These are phyloP conservation scores for Pachyrhynchus sulphureomaculatus DNA, from an alignment of 1,140 invertebrate species.

Conservation along the genomic window DNA sequence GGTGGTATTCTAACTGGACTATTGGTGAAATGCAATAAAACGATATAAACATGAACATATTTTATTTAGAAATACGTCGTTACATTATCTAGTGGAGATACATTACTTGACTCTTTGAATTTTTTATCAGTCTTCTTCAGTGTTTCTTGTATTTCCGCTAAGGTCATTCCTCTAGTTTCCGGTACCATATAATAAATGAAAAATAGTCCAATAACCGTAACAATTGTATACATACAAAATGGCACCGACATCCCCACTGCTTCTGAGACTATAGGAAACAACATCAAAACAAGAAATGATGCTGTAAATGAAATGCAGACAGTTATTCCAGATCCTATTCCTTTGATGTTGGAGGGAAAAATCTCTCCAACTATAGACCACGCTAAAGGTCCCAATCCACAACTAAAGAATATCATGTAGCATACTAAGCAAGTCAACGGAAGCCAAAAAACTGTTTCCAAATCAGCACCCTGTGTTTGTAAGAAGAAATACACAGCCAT, in stretches of 20 bases:
- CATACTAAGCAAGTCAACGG: conserved; percentile 35
- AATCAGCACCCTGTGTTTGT: conserved; percentile 24
- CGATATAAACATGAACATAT: no score
- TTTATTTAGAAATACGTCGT: conserved; percentile 23
- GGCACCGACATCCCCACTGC: conserved; percentile 65
- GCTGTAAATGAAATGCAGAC: conserved; percentile 24
- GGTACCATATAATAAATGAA: conserved; percentile 68
- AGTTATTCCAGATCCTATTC: conserved; percentile 51
- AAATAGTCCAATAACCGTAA: conserved; percentile 47
- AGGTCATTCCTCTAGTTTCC: conserved; percentile 79
- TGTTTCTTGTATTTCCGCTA: conserved; percentile 54
- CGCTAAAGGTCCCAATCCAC: conserved; percentile 76
- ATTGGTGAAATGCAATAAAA: no score
- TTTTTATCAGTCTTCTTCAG: conserved; percentile 15
- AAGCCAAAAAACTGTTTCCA: conserved; percentile 39
- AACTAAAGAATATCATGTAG: conserved; percentile 39
- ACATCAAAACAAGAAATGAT: conserved; percentile 75
- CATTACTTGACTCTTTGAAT: neutral
- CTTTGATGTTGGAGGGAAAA: conserved; percentile 75
- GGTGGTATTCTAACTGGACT: no score
- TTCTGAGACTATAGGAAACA: conserved; percentile 62
- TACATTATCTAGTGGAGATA: neutral
- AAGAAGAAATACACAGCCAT: conserved; percentile 43
- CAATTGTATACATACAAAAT: conserved; percentile 77
- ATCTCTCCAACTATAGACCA: conserved; percentile 84